Percentiles rank a stretch among this genome's conserved stretches.
Conservation (phyloP, 2,113 vertebrate species). For the Eublepharis macularius region DNA sequence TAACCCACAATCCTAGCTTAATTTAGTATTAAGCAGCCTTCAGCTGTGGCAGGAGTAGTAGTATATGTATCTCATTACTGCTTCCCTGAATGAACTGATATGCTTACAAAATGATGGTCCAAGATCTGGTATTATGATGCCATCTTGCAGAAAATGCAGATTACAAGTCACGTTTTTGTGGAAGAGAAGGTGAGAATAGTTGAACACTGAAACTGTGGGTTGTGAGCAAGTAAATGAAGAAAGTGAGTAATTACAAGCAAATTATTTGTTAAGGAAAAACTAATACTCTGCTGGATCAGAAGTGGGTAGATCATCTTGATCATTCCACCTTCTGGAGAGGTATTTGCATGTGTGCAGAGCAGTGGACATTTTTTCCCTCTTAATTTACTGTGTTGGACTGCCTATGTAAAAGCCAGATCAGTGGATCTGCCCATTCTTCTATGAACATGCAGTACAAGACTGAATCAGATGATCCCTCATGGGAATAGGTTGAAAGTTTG, state of each 20-base stretch:
- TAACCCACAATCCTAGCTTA: conserved; percentile 1
- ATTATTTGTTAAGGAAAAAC: neutral
- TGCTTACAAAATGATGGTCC: neutral
- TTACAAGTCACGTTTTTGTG: neutral
- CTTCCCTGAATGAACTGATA: neutral
- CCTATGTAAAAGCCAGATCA: neutral
- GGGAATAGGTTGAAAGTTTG: neutral
- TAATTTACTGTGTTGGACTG: no score
- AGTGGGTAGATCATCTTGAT: neutral
- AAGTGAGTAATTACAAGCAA: neutral
- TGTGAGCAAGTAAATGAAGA: neutral
- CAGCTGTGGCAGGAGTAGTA: neutral
- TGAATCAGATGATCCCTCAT: neutral
- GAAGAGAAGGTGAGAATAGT: neutral
- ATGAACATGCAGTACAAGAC: neutral
- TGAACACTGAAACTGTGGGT: neutral
- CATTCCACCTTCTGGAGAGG: neutral
- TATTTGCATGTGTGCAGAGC: neutral
- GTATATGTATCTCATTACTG: neutral
- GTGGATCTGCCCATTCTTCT: neutral
- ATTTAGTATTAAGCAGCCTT: neutral
- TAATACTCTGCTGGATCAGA: neutral
- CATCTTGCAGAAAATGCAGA: neutral
- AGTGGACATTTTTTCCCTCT: neutral
- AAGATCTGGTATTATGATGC: neutral